Evolutionary conservation across 2,113 vertebrate genomes (phyloP).

Genomic region (Pelmatolapia mariae): DNA sequence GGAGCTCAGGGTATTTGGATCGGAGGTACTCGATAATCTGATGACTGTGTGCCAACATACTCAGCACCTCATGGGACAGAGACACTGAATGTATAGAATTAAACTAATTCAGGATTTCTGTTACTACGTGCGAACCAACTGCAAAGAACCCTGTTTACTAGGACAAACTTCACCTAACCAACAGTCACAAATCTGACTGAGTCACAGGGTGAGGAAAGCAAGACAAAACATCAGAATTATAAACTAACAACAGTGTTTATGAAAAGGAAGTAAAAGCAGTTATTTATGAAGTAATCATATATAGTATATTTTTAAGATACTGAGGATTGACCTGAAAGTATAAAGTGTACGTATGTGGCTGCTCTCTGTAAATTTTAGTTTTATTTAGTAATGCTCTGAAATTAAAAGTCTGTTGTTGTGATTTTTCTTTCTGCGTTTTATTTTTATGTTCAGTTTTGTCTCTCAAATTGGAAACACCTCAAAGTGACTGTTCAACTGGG

Average conservation of each 20-base stretch:
- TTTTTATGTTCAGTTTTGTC: neutral
- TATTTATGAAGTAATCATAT: neutral
- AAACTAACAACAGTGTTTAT: neutral
- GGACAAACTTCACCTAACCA: neutral
- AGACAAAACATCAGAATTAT: neutral
- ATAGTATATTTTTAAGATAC: neutral
- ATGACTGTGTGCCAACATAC: neutral
- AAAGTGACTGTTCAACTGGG: neutral
- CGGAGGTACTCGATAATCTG: rapidly evolving
- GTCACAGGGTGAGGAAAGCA: neutral
- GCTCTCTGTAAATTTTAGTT: neutral
- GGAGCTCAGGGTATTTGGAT: neutral
- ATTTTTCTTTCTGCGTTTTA: neutral
- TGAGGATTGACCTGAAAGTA: neutral
- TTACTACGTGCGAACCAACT: neutral
- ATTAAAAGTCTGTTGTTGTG: neutral
- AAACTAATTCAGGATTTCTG: neutral
- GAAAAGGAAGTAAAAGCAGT: neutral
- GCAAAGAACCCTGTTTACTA: neutral
- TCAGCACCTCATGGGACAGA: neutral
- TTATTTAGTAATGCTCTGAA: neutral
- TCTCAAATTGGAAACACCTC: neutral
- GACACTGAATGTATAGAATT: neutral
- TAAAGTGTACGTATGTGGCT: neutral
- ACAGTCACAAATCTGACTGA: neutral